Evolutionary conservation across 2,113 vertebrate genomes (phyloP).

Genomic region (Tor tambroides): DNA sequence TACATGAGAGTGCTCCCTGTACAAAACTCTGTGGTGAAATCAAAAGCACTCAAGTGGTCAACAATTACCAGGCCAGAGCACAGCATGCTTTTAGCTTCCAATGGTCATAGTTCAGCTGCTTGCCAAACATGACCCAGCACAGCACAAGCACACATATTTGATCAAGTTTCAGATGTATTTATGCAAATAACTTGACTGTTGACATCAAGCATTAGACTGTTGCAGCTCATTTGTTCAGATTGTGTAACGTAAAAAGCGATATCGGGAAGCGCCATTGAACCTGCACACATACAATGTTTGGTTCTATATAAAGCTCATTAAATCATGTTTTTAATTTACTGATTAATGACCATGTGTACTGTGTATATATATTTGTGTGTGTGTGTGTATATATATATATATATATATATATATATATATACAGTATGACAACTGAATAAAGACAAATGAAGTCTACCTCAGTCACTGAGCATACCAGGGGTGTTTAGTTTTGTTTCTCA

Average conservation of each 20-base stretch:
- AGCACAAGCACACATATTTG: slow-evolving; percentile 5
- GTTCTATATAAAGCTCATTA: background rate
- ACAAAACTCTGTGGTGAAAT: background rate
- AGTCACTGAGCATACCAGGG: background rate
- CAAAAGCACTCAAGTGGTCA: background rate
- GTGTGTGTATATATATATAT: background rate
- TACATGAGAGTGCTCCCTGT: background rate
- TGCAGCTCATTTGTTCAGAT: background rate
- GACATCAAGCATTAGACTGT: background rate
- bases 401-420: too few relatives aligned
- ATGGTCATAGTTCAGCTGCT: slow-evolving; percentile 3
- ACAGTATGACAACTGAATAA: too few relatives aligned
- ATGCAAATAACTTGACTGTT: slow-evolving; percentile 8
- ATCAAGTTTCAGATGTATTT: background rate
- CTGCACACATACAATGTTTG: background rate
- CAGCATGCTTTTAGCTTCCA: background rate
- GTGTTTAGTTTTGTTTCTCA: background rate
- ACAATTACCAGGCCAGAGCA: background rate
- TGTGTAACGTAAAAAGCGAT: background rate
- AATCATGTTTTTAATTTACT: background rate
- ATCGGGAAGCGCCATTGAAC: background rate
- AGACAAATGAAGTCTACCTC: background rate
- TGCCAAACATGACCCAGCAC: background rate
- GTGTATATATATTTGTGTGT: background rate
- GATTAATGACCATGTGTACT: background rate